These are phyloP conservation scores for Hesperophylax magnus DNA, from an alignment of 1,140 invertebrate species.

Conservation along the genomic window DNA sequence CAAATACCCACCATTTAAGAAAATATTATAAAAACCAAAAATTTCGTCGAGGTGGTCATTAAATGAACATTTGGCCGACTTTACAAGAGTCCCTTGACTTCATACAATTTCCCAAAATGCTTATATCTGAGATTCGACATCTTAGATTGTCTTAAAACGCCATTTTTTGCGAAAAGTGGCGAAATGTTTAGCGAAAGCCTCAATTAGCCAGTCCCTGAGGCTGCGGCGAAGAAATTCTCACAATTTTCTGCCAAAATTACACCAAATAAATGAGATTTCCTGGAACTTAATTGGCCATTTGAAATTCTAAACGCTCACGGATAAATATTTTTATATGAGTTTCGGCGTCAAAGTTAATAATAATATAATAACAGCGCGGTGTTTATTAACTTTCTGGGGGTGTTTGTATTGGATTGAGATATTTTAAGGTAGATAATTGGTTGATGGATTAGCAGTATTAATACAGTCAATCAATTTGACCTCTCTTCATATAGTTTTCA, in stretches of 20 bases:
- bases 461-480: no score
- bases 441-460: no score
- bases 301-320: background rate
- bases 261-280: slow-evolving; percentile 1
- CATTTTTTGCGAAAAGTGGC: background rate
- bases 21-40: no score
- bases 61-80: no score
- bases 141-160: background rate
- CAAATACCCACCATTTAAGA: no score
- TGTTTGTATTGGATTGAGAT: background rate
- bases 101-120: no score
- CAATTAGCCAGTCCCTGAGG: background rate
- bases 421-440: no score
- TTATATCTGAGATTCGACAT: no score
- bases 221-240: background rate
- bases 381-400: background rate
- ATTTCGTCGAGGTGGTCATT: no score
- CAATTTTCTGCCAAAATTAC: background rate
- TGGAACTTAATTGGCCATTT: background rate
- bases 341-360: background rate
- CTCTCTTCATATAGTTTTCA: no score
- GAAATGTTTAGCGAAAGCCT: slow-evolving; percentile 8
- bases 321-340: slow-evolving; percentile 11
- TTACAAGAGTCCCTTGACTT: no score
- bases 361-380: background rate